Evolutionary conservation across 2,797 vertebrate genomes (phyloP).

Genomic region (Micropoecilia bifurca): DNA sequence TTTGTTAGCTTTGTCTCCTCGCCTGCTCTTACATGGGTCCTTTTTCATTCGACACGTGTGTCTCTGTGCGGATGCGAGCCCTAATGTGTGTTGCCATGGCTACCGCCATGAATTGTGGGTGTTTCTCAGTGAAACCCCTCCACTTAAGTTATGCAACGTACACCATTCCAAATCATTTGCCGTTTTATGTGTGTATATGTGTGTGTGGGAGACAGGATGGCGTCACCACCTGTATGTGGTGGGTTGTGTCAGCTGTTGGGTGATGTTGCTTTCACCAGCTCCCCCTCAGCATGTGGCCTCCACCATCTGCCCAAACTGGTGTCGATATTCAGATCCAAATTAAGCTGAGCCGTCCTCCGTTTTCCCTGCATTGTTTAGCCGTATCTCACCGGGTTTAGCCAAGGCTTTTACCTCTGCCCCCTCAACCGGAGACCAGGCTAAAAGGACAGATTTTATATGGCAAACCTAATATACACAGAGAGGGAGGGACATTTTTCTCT

Average conservation of each 20-base stretch:
- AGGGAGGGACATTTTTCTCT: too few species aligned
- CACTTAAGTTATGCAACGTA: conserved; percentile 43
- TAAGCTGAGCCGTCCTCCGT: not conserved
- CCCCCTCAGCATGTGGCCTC: conserved; percentile 29
- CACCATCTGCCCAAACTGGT: conserved; percentile 67
- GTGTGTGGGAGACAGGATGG: conserved; percentile 37
- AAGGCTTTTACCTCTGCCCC: not conserved
- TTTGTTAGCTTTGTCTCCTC: not conserved
- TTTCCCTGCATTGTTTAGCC: not conserved
- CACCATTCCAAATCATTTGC: conserved; percentile 1
- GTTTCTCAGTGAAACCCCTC: conserved; percentile 27
- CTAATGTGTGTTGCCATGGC: conserved; percentile 47
- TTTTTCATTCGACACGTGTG: not conserved
- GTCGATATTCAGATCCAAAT: conserved; percentile 27
- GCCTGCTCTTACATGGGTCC: not conserved
- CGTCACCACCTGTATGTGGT: conserved; percentile 59
- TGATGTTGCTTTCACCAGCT: conserved; percentile 49
- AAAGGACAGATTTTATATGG: too few species aligned
- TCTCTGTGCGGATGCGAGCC: not conserved
- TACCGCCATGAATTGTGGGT: conserved; percentile 23
- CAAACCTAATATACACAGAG: too few species aligned
- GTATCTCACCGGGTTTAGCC: not conserved
- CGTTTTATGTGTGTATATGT: conserved; percentile 15
- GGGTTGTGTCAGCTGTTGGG: conserved; percentile 66
- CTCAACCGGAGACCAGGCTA: not conserved